These are phyloP conservation scores for Alectura lathami DNA, from an alignment of 2,113 vertebrate genomes.

Conservation along the genomic window DNA sequence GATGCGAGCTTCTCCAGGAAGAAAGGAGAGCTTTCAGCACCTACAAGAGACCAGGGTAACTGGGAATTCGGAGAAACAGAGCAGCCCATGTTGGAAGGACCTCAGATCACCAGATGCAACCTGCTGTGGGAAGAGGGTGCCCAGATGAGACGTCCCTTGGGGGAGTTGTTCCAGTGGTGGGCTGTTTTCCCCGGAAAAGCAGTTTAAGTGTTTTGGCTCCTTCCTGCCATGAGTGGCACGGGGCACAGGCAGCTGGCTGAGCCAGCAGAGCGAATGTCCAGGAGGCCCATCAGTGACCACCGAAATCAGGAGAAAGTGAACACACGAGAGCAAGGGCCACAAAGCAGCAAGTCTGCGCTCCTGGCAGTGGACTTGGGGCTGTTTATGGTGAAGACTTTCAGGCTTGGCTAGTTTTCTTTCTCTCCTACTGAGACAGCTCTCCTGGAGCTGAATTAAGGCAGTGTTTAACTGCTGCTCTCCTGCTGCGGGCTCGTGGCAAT, in stretches of 20 bases:
- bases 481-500: rapidly evolving
- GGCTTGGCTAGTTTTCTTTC: not conserved
- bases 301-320: not conserved
- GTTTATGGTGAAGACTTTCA: not conserved
- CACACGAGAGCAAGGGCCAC: not conserved
- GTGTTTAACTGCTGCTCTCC: not conserved
- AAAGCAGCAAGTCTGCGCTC: rapidly evolving
- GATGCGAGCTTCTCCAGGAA: not conserved
- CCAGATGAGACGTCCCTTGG: no score
- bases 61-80: not conserved
- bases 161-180: not conserved
- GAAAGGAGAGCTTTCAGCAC: not conserved
- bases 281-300: no score
- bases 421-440: not conserved
- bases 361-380: not conserved
- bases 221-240: no score
- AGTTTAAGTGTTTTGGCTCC: no score
- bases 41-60: not conserved
- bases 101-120: no score
- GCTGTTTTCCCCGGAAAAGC: not conserved
- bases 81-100: no score
- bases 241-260: not conserved
- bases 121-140: no score
- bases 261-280: not conserved
- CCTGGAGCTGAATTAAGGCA: rapidly evolving